Base-by-base conservation (phyloP, 2,113 vertebrate species). In the Blennius ocellaris region DNA sequence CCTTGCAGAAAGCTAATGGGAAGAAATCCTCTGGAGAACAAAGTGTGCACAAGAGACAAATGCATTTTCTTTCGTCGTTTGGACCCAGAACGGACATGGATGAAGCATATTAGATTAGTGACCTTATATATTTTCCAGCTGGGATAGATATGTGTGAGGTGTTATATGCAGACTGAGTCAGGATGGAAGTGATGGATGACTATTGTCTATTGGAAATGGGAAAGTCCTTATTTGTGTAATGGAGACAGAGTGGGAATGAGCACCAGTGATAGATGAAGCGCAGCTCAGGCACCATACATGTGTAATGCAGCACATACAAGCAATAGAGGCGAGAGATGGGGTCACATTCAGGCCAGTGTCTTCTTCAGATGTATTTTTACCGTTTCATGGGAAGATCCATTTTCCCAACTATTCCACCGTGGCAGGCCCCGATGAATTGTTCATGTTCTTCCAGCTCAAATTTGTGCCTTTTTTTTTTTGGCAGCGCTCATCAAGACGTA, bases 151-250 rank as follows among this genome's bases (percentile, higher is more conserved):
- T 59, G 37, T 54, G 52, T 65, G 11, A 81, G 51, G 66, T 48
- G 30, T 47, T 30, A 9, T 69, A 43, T 36, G 53, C 43, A 48
- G 60, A 76, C 6, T 9, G 38, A 48, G 41, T 51, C 61, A 17
- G 11, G 53, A 41, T 55, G 67, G 53, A 80, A 38, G 70, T 83
- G 83, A 87, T 78, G 70, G 78, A 78, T 76, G 78, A 60, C 53
- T 5, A 45, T 56, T 77, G 76, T 77, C 70, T 49, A 4, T 38
- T 63, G 67, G 70, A 83, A 82, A 82, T 47, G 65, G 49, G 58
- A 72, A 81, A 57, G 56, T 69, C 48, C 53, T 67, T 69, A 64
- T 80, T 65, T 76, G 57, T 84, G 56, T 76, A 67, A 86, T 64
- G 69, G 63, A 76, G 58, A 83, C 38, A 61, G 53, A 81, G 67